These are phyloP conservation scores for Coluber constrictor DNA, from an alignment of 2,797 vertebrate species.

Conservation along the genomic window DNA sequence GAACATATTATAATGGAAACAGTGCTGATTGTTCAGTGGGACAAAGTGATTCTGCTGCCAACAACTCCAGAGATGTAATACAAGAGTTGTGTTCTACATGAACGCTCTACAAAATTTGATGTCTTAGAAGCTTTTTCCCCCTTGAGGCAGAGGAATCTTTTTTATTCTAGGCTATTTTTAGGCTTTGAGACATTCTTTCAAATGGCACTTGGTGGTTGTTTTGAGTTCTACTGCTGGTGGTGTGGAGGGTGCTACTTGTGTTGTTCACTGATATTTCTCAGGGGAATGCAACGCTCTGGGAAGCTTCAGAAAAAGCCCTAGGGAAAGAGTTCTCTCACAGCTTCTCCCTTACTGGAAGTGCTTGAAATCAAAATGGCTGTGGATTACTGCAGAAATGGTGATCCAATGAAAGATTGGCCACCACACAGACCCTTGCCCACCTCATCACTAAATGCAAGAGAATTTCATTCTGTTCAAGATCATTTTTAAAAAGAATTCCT, in stretches of 20 bases:
- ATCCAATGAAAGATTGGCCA: neutral
- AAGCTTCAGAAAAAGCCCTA: neutral
- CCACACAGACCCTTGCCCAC: neutral
- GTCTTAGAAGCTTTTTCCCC: neutral
- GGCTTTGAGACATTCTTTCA: neutral
- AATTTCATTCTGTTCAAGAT: neutral
- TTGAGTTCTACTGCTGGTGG: neutral
- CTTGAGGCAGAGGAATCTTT: neutral
- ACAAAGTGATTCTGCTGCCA: neutral
- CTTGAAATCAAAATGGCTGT: neutral
- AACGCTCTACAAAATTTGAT: neutral
- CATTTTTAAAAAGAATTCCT: neutral
- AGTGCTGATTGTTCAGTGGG: neutral
- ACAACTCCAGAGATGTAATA: neutral
- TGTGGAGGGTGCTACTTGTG: neutral
- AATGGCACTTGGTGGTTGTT: neutral
- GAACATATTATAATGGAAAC: neutral
- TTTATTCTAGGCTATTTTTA: neutral
- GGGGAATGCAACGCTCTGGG: neutral
- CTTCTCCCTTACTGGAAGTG: neutral
- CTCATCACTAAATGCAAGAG: neutral
- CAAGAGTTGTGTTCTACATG: neutral
- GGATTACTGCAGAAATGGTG: neutral
- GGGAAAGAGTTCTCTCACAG: neutral
- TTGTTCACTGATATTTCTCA: neutral